phyloP scores from a whole-genome alignment of 2,888 invertebrate species.

The Megamerina dolium region DNA sequence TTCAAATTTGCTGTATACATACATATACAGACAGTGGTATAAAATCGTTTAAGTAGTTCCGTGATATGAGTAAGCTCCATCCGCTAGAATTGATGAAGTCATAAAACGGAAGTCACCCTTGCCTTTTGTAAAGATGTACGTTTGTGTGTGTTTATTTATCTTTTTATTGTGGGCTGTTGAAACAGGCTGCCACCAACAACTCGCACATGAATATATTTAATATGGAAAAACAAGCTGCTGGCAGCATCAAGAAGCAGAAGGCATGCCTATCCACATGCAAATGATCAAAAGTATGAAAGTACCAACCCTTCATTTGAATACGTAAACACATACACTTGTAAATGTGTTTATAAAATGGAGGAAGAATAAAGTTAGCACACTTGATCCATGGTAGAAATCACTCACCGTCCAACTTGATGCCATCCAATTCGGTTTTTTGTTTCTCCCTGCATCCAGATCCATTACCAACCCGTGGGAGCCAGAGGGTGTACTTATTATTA shows the following conservation, averaged over 20 bases:
- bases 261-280: too few relatives aligned
- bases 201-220: too few relatives aligned
- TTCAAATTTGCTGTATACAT: neutral
- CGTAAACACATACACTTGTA: too few relatives aligned
- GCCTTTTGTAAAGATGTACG: constrained; percentile 18
- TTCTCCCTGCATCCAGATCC: constrained; percentile 17
- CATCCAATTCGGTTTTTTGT: constrained; percentile 1
- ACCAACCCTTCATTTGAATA: too few relatives aligned
- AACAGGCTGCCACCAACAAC: neutral
- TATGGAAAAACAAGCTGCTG: too few relatives aligned
- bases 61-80: constrained; percentile 8
- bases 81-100: constrained; percentile 18
- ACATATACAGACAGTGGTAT: too few relatives aligned
- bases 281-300: too few relatives aligned
- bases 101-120: constrained; percentile 16
- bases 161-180: neutral
- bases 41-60: too few relatives aligned
- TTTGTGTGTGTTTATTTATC: too few relatives aligned
- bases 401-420: constrained; percentile 25
- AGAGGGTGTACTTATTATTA: constrained; percentile 8
- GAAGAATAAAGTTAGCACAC: constrained; percentile 43
- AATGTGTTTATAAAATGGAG: constrained; percentile 23
- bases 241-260: too few relatives aligned
- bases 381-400: constrained; percentile 36
- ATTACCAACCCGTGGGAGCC: constrained; percentile 20